Evolutionary conservation across 2,113 vertebrate species (phyloP).

Genomic region (Oreochromis tanganicae): DNA sequence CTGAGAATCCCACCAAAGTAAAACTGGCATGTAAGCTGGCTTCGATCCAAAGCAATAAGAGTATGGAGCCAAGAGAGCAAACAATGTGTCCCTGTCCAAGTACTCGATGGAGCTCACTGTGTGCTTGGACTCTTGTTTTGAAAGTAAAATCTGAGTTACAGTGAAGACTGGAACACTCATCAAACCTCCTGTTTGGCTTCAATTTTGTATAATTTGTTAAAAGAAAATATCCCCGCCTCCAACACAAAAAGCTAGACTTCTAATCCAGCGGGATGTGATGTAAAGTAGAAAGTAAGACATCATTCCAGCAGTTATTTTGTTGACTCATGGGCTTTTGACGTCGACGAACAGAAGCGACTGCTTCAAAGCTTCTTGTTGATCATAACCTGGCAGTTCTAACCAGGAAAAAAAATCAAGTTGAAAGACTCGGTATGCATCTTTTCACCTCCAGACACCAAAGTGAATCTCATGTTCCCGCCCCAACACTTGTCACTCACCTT

Average conservation of each 20-base stretch:
- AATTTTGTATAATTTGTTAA: neutral
- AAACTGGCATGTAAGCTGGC: neutral
- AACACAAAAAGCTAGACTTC: neutral
- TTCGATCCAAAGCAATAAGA: neutral
- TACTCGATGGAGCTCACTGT: neutral
- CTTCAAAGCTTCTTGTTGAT: conserved; percentile 18
- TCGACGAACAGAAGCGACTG: neutral
- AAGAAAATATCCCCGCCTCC: neutral
- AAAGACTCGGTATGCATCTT: conserved; percentile 6
- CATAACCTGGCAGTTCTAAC: neutral
- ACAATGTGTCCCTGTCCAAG: neutral
- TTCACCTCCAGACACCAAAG: conserved; percentile 8
- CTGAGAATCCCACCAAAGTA: neutral
- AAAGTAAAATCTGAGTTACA: neutral
- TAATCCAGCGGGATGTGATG: neutral
- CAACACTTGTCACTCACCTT: conserved; percentile 50
- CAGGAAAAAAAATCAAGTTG: neutral
- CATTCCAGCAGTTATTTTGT: neutral
- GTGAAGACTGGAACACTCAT: neutral
- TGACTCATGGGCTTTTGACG: neutral
- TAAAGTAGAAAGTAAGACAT: neutral
- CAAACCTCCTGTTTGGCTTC: neutral
- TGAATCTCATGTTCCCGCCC: neutral
- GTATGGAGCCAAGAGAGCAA: neutral
- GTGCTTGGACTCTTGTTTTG: neutral